A percentile compares a stretch with the other conserved stretches of the same genome.
Conservation (phyloP, 1,140 invertebrate species). For the Drosophila tsacasi region DNA sequence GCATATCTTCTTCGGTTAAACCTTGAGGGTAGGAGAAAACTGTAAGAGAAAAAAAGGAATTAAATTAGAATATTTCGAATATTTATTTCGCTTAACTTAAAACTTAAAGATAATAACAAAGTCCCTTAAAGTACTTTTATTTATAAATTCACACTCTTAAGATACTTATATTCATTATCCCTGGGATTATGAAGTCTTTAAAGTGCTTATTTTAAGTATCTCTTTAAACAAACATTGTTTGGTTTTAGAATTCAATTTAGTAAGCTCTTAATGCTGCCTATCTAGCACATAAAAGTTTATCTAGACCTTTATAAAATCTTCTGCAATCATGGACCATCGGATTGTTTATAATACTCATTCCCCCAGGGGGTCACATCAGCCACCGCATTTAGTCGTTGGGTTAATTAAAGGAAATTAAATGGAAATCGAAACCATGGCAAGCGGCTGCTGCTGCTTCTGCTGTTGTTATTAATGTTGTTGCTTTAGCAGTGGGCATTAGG, state of each 20-base stretch:
- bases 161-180: neutral
- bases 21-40: slow-evolving; percentile 37
- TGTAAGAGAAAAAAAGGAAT: neutral
- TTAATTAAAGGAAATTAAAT: slow-evolving; percentile 68
- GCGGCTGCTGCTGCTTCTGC: neutral
- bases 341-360: slow-evolving; percentile 34
- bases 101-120: neutral
- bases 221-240: neutral
- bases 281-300: neutral
- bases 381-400: slow-evolving; percentile 57
- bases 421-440: slow-evolving; percentile 62
- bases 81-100: no score
- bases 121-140: neutral
- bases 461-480: slow-evolving; percentile 27
- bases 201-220: neutral
- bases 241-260: neutral
- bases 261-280: neutral
- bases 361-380: slow-evolving; percentile 28
- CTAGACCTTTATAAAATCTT: neutral
- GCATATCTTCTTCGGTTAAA: slow-evolving; percentile 13
- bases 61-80: neutral
- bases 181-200: neutral
- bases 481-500: slow-evolving; percentile 64
- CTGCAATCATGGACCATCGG: slow-evolving; percentile 25
- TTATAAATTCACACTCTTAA: neutral